A percentile compares a stretch with the other conserved stretches of the same genome.
Conservation (phyloP, 2,888 invertebrate genomes). For the Plebejus argus region DNA sequence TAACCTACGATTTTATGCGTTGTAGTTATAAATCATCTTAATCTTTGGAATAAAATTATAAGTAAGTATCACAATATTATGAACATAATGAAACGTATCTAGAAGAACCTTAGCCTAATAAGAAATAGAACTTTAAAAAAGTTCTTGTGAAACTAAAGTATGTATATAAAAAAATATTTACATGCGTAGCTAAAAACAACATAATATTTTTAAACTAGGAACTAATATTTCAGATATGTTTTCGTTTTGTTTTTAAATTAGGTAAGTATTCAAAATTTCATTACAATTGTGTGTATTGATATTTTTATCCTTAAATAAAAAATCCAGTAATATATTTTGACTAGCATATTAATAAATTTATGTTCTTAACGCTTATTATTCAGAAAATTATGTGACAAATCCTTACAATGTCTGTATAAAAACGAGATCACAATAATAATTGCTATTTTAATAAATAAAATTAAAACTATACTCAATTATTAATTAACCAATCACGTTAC, state of each 20-base stretch:
- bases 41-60: too few species aligned
- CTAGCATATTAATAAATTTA: too few species aligned
- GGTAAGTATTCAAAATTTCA: background rate
- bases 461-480: too few species aligned
- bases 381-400: background rate
- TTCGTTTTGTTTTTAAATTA: background rate
- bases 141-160: background rate
- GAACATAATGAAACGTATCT: background rate
- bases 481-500: background rate
- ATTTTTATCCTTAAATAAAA: background rate
- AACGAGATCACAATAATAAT: too few species aligned
- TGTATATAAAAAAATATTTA: background rate
- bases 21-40: background rate
- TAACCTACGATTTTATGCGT: background rate
- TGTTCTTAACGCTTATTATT: background rate
- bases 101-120: background rate
- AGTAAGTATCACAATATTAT: background rate
- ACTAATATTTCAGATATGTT: conserved; percentile 26
- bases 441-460: too few species aligned
- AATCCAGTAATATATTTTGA: too few species aligned
- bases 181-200: background rate
- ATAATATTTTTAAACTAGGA: conserved; percentile 17
- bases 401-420: too few species aligned
- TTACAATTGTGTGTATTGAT: background rate
- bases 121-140: background rate